These are phyloP conservation scores for Benthochromis sp. DNA, from an alignment of 2,113 vertebrate species.

Conservation along the genomic window DNA sequence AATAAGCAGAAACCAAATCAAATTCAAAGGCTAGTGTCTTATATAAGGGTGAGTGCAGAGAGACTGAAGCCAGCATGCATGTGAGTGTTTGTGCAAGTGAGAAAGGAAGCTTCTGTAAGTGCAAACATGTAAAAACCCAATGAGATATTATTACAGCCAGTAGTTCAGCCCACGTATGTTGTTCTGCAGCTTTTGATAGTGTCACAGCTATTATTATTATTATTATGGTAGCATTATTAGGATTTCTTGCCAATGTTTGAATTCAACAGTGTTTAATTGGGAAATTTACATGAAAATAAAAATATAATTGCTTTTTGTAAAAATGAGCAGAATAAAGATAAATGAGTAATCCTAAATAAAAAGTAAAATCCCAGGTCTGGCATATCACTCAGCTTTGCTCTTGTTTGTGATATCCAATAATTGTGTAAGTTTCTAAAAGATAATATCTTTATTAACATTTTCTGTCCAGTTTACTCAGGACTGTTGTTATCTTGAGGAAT, in stretches of 20 bases:
- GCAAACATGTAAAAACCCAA: background rate
- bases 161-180: background rate
- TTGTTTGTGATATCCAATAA: accelerated
- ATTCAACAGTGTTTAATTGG: background rate
- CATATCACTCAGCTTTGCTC: background rate
- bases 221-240: background rate
- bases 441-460: background rate
- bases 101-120: background rate
- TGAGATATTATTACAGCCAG: background rate
- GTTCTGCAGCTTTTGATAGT: background rate
- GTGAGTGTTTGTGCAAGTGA: background rate
- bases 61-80: background rate
- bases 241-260: background rate
- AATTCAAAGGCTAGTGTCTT: background rate
- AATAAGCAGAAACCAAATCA: background rate
- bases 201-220: background rate
- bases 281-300: background rate
- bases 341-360: background rate
- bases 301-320: background rate
- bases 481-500: background rate
- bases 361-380: background rate
- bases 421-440: background rate
- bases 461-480: background rate
- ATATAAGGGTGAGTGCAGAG: background rate
- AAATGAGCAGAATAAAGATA: background rate